These are phyloP conservation scores for Callopanchax toddi DNA, from an alignment of 2,113 vertebrate species.

Conservation along the genomic window DNA sequence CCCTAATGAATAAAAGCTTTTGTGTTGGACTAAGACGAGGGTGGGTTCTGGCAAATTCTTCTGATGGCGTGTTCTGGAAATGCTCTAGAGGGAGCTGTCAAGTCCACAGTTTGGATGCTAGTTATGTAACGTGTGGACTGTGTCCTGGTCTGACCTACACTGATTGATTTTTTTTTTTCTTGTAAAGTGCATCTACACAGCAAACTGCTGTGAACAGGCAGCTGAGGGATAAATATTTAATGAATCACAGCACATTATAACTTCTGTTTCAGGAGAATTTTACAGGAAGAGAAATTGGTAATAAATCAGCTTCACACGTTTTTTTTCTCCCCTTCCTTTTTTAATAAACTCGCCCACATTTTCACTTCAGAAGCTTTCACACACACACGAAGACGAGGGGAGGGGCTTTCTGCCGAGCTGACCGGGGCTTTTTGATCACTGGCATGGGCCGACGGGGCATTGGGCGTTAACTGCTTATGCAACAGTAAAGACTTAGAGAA, in stretches of 20 bases:
- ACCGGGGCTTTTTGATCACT: slow-evolving; percentile 69
- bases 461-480: slow-evolving; percentile 69
- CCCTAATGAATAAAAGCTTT: slow-evolving; percentile 69
- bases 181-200: slow-evolving; percentile 18
- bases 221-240: not conserved
- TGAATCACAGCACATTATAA: not conserved
- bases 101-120: slow-evolving; percentile 19
- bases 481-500: slow-evolving; percentile 65
- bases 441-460: slow-evolving; percentile 59
- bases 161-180: slow-evolving; percentile 31
- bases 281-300: not conserved
- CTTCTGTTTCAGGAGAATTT: not conserved
- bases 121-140: slow-evolving; percentile 47
- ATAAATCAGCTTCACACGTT: no score
- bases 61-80: slow-evolving; percentile 53
- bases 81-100: slow-evolving; percentile 28
- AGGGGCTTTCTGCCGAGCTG: slow-evolving; percentile 57
- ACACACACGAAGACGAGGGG: slow-evolving; percentile 32
- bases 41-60: slow-evolving; percentile 44
- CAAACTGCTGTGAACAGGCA: not conserved
- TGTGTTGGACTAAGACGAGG: slow-evolving; percentile 56
- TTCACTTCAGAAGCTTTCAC: slow-evolving; percentile 21
- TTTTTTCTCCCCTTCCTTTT: no score
- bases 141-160: slow-evolving; percentile 23
- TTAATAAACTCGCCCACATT: not conserved